These are phyloP conservation scores for Argyresthia goedartella DNA, from an alignment of 2,888 invertebrate species.

Conservation along the genomic window DNA sequence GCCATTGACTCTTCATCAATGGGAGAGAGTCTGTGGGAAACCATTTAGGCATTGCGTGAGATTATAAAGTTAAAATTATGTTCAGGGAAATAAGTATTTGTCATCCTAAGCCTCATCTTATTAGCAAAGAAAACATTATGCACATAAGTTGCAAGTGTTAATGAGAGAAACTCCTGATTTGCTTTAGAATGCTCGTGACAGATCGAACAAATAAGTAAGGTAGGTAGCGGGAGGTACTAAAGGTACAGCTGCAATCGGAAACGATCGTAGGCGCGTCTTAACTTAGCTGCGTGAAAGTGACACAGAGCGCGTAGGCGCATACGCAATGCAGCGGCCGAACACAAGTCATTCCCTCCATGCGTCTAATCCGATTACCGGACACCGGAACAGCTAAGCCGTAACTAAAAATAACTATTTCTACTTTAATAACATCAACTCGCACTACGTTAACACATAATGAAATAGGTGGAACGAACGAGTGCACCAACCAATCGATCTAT, in stretches of 20 bases:
- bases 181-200: conserved; percentile 40
- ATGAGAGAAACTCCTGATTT: conserved; percentile 36
- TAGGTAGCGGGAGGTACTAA: conserved; percentile 16
- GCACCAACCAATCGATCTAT: no score
- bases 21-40: no score
- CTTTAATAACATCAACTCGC: no score
- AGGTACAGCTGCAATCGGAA: no score
- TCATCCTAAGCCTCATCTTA: no score
- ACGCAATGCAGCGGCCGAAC: conserved; percentile 21
- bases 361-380: conserved; percentile 45
- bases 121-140: no score
- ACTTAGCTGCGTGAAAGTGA: conserved; percentile 42
- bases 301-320: conserved; percentile 48
- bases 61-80: no score
- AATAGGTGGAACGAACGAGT: no score
- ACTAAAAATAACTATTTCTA: neutral
- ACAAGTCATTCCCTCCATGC: conserved; percentile 28
- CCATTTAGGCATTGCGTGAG: no score
- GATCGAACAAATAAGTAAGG: conserved; percentile 28
- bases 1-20: no score
- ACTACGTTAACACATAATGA: no score
- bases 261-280: conserved; percentile 42
- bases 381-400: neutral
- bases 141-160: conserved; percentile 13
- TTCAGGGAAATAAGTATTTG: no score